Evolutionary conservation across 2,113 vertebrate species (phyloP).

Genomic region (Euleptes europaea): DNA sequence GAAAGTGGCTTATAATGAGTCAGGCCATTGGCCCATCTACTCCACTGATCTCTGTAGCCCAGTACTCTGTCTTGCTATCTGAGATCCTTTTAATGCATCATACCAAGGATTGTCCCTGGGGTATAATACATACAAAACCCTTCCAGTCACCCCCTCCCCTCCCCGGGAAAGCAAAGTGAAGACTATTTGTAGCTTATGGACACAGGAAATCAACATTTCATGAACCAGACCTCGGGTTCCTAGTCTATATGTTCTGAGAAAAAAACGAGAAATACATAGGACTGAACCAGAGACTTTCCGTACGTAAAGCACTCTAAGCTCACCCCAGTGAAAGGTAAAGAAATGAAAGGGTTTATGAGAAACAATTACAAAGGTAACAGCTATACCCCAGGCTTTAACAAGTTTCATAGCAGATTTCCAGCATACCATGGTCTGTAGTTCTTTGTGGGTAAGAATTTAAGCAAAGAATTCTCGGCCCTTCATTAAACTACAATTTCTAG

Average conservation of each 20-base stretch:
- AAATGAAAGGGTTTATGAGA: neutral
- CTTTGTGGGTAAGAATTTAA: neutral
- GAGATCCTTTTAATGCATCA: too few relatives aligned
- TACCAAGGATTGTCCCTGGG: too few relatives aligned
- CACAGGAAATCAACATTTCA: neutral
- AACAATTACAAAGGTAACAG: neutral
- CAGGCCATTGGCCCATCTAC: too few relatives aligned
- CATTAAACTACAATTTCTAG: neutral
- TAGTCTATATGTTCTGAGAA: too few relatives aligned
- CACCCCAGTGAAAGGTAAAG: neutral
- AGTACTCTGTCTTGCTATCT: too few relatives aligned
- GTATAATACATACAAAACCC: too few relatives aligned
- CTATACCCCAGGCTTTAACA: neutral
- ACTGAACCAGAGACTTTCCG: neutral
- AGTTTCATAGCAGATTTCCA: neutral
- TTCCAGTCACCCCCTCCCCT: too few relatives aligned
- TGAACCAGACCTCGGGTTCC: too few relatives aligned
- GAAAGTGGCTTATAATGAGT: too few relatives aligned
- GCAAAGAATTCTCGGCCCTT: neutral
- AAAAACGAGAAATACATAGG: neutral
- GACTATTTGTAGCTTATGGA: neutral
- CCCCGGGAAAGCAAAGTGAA: neutral
- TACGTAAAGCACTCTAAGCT: neutral
- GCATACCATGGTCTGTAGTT: neutral
- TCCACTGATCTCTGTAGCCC: too few relatives aligned